These are phyloP conservation scores for Centropus bengalensis DNA, from an alignment of 2,113 vertebrate genomes.

Conservation along the genomic window DNA sequence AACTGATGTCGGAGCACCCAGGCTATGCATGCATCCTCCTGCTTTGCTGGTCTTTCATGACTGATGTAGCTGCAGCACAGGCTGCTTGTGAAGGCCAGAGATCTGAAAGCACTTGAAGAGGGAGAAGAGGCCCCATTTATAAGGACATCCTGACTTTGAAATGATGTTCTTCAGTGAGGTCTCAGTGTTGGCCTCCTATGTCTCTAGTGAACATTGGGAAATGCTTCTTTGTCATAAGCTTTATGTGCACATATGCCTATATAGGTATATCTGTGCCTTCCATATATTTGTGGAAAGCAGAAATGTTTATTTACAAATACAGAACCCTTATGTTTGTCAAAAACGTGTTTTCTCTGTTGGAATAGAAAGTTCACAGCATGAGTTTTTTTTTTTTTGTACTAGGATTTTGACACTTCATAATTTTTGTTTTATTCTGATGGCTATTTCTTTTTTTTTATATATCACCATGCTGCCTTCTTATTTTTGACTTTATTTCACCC, in stretches of 20 bases:
- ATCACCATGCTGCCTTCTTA: background rate
- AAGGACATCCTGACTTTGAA: background rate
- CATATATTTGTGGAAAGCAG: background rate
- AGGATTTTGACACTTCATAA: background rate
- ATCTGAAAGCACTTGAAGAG: background rate
- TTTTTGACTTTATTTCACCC: background rate
- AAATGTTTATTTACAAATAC: background rate
- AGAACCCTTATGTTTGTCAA: background rate
- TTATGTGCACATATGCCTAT: background rate
- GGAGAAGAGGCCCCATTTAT: background rate
- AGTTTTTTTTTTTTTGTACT: background rate
- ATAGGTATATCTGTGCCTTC: background rate
- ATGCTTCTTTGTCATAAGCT: background rate
- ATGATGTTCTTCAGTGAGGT: background rate
- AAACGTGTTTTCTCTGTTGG: background rate
- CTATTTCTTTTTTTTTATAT: background rate
- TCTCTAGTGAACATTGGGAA: background rate
- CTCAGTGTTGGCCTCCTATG: background rate
- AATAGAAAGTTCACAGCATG: background rate
- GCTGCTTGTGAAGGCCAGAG: background rate
- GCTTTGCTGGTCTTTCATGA: background rate
- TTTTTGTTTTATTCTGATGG: background rate
- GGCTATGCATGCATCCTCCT: background rate
- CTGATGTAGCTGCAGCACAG: background rate
- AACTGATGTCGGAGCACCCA: background rate